Evolutionary conservation across 2,888 invertebrate species (phyloP).

Genomic region (Acrocyrtus sp.): DNA sequence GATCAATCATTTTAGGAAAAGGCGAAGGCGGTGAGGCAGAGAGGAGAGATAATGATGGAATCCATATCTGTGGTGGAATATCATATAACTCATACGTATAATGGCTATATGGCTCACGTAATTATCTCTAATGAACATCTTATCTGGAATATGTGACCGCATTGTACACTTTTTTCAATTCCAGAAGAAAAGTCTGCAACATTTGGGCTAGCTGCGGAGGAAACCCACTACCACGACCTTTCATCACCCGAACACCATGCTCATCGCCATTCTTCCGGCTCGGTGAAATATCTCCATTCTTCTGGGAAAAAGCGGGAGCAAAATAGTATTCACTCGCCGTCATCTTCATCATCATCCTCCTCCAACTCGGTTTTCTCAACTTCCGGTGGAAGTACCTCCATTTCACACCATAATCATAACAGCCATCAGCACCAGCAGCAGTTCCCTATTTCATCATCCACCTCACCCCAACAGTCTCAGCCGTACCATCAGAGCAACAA

Average conservation of each 20-base stretch:
- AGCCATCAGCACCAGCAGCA: background rate
- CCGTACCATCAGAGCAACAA: background rate
- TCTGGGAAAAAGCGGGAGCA: background rate
- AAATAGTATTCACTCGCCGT: background rate
- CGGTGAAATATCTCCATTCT: background rate
- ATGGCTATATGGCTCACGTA: too few species aligned
- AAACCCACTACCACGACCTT: background rate
- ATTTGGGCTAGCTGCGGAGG: background rate
- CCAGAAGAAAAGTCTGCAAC: constrained; percentile 18
- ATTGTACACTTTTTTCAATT: background rate
- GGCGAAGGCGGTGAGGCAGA: too few species aligned
- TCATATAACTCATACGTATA: too few species aligned
- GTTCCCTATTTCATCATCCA: background rate
- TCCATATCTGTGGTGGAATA: too few species aligned
- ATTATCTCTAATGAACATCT: too few species aligned
- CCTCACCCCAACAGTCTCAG: background rate
- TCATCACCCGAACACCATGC: background rate
- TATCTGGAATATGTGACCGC: background rate
- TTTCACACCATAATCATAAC: background rate
- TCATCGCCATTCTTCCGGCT: background rate
- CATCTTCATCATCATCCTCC: background rate
- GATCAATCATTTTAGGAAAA: too few species aligned
- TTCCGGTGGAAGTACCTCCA: constrained; percentile 1
- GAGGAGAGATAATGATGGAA: too few species aligned
- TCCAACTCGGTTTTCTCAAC: background rate